Percentiles rank a stretch among this genome's conserved stretches.
phyloP scores from a whole-genome alignment of 2,888 invertebrate species.

The Drosophila recens region DNA sequence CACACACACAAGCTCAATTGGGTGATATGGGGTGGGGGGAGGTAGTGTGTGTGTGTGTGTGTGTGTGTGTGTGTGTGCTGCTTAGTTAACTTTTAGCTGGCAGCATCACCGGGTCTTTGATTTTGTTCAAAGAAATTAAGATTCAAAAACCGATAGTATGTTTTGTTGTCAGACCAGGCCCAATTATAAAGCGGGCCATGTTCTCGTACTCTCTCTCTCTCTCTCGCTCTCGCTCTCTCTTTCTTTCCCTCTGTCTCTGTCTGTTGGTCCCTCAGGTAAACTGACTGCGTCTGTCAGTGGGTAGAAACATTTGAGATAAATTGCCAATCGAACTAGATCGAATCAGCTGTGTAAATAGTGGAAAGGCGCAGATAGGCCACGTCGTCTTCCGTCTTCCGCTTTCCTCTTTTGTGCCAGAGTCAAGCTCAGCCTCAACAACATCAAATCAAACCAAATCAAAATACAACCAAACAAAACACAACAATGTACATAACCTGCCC shows the following conservation, averaged over 20 bases:
- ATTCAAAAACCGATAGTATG: slow-evolving; percentile 76
- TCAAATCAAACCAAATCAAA: slow-evolving; percentile 47
- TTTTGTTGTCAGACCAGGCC: slow-evolving; percentile 43
- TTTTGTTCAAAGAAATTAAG: slow-evolving; percentile 73
- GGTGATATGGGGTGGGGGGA: not conserved
- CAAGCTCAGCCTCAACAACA: slow-evolving; percentile 28
- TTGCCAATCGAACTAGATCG: slow-evolving; percentile 81
- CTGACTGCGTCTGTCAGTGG: slow-evolving; percentile 24
- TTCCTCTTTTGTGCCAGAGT: not conserved
- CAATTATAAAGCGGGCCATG: slow-evolving; percentile 60
- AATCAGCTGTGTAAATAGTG: slow-evolving; percentile 78
- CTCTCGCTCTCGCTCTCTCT: too few relatives aligned
- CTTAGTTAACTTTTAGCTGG: slow-evolving; percentile 73
- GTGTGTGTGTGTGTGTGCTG: slow-evolving; percentile 27
- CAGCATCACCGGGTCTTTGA: slow-evolving; percentile 53
- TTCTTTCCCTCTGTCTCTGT: not conserved
- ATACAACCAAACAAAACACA: slow-evolving; percentile 38
- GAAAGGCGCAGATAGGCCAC: slow-evolving; percentile 71
- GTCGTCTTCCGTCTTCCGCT: too few relatives aligned
- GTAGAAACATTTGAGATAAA: slow-evolving; percentile 68
- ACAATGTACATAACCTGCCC: slow-evolving; percentile 10
- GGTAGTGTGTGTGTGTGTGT: slow-evolving; percentile 5
- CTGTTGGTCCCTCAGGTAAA: slow-evolving; percentile 25
- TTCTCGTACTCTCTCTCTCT: not conserved
- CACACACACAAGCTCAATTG: slow-evolving; percentile 14